Evolutionary conservation across 2,113 vertebrate species (phyloP).

Genomic region (Dryoscopus gambensis): DNA sequence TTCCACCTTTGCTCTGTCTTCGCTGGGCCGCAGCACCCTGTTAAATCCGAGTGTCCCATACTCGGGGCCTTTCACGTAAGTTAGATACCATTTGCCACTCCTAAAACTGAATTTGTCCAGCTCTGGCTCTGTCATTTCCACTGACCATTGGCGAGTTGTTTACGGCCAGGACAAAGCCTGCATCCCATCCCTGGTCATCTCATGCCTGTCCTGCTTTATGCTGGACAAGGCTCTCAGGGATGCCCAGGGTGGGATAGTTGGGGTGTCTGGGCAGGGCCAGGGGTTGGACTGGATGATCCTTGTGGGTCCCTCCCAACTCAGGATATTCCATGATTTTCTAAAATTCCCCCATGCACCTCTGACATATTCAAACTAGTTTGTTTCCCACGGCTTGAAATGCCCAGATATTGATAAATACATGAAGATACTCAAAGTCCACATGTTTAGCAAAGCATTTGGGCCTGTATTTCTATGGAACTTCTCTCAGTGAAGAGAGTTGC

Average conservation of each 20-base stretch:
- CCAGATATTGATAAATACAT: not conserved
- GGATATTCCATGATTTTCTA: not conserved
- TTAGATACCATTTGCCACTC: not conserved
- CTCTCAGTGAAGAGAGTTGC: not conserved
- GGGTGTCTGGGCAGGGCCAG: not conserved
- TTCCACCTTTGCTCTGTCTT: not conserved
- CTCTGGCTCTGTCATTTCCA: not conserved
- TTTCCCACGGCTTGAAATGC: not conserved
- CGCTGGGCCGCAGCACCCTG: not conserved
- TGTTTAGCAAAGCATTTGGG: not conserved
- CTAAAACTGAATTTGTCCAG: not conserved
- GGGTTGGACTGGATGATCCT: not conserved
- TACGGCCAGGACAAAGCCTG: not conserved
- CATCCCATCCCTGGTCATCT: not conserved
- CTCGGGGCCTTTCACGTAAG: not conserved
- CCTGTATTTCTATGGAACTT: not conserved
- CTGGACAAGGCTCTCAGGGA: not conserved
- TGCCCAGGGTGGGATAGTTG: not conserved
- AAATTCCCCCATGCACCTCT: not conserved
- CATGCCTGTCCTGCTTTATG: not conserved
- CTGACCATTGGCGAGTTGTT: not conserved
- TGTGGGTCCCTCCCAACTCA: not conserved
- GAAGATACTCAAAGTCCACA: not conserved
- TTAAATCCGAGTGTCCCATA: not conserved
- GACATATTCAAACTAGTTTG: not conserved